Base-by-base conservation (phyloP, 2,888 invertebrate species). In the Orthosia cruda region DNA sequence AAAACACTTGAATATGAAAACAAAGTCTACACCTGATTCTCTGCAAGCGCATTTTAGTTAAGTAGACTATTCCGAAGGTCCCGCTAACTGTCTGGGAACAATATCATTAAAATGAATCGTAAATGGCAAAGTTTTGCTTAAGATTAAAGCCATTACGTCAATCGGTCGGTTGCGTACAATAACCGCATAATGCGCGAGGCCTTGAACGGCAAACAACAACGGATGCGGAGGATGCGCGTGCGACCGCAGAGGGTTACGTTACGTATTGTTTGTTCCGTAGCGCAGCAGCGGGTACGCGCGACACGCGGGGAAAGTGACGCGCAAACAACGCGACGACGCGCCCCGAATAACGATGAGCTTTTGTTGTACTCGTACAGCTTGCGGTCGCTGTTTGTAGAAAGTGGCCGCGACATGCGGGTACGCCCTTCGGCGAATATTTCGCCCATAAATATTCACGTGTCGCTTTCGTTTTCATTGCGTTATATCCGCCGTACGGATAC, bases 381-480 rank as follows among this genome's bases (percentile, higher is more conserved):
- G 89, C 86, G 85, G 90, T 82, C 69, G 89, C 82, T 93, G 94
- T 95, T 93, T 92, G 94, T 95, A 96, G 96, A 96, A 96, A 96
- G 96, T 92, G 93, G 92, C 89, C 83, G 91, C 88, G 91, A 88
- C 92, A 96, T 96, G 93, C 96, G 96, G 96, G 96, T 93, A 94
- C 94, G 96, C 96, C 96, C 96, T 96, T 96, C 93, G 94, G 95
- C 94, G 93, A 94, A 95, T 94, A 95, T 94, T 96, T 95, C 94
- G 95, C 93, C 92, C 93, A 95, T 96, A 95, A 95, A 96, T 95
- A 95, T 95, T 95, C 92, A 93, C 91, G 89, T 89, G 91, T 88
- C 94, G 91, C 96, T 96, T 96, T 96, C 96, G 88, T 94, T 96
- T 96, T 95, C 95, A 93, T 94, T 94, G 93, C 93, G 93, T 92